Conservation (phyloP, 2,888 invertebrate genomes). For the Platycheirus albimanus region DNA sequence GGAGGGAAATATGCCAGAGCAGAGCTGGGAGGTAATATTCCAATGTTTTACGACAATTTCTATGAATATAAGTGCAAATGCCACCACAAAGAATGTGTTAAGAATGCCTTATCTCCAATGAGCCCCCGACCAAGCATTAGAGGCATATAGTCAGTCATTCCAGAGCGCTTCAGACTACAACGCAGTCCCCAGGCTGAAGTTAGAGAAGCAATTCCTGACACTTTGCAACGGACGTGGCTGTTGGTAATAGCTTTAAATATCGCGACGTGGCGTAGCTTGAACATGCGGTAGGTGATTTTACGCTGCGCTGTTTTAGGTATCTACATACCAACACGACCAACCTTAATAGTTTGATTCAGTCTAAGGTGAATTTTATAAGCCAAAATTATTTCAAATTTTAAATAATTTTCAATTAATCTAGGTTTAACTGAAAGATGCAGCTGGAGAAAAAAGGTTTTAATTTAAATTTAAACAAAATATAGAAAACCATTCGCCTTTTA, state of each 20-base stretch:
- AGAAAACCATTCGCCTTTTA: no score
- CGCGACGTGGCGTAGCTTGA: constrained; percentile 6
- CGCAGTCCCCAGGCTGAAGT: not conserved
- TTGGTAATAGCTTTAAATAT: constrained; percentile 57
- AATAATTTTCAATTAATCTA: no score
- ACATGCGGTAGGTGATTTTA: constrained; percentile 7
- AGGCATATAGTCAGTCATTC: constrained; percentile 30
- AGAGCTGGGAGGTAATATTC: constrained; percentile 14
- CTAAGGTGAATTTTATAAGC: not conserved
- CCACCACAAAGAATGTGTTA: constrained; percentile 58
- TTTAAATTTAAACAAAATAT: no score
- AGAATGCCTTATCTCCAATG: constrained; percentile 45
- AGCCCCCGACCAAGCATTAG: not conserved
- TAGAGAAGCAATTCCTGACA: constrained; percentile 35
- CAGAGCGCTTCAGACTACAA: not conserved
- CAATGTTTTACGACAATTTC: constrained; percentile 52
- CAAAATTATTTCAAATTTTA: not conserved
- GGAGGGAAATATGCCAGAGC: constrained; percentile 6
- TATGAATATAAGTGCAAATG: constrained; percentile 59
- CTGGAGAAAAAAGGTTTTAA: no score
- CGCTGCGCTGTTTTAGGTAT: not conserved
- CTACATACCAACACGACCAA: constrained; percentile 2
- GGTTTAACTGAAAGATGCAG: no score
- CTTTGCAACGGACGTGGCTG: constrained; percentile 40
- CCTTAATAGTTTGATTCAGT: constrained; percentile 38